Evolutionary conservation across 92 coral and sea anemone species (phyloP), one percentile per base, ranked within the genome.

Genomic region (Zoanthus sansibaricus): DNA sequence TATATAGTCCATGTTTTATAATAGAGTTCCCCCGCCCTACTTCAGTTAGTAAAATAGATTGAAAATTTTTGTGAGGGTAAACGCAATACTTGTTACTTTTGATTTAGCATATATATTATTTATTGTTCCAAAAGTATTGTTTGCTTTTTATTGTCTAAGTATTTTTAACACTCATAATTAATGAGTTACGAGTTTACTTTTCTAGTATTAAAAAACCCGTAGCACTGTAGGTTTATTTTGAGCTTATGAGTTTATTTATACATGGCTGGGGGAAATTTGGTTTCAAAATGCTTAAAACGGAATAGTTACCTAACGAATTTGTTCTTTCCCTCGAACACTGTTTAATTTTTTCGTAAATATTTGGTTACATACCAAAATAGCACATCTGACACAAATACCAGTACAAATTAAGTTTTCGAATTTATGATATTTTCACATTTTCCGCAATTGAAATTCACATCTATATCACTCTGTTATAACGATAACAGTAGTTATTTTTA

Each of bases 141-240:
- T 62, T 62, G 69, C 2, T 7, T 20, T 31, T 7, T 62, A 16
- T 62, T 62, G 69, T 62, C 30, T 17, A 9, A 62, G 25, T 62
- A 62, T 62, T 62, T 62, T 62, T 62, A 9, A 62, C 69, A 62
- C 69, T 62, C 20, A 62, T 62, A 62, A 62, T 62, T 62, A 62
- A 62, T 62, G 30, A 62, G 10, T 62, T 18, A n/a, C 69, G 69
- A 31, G 69, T 20, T 62, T 62, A 7, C 25, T n/a, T 62, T 17
- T 11, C 10, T 49, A 7, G 55, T 9, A 20, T 18, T 17, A 62
- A 7, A 18, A 3, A 62, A n/a, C 64, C 21, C 9, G 9, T 62
- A 5, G 10, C 69, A 62, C 30, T 20, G 30, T 62, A 9, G 30
- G 69, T 62, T 7, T 62, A 62, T n/a, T 62, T 62, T 3, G 17